Conservation (phyloP, 1,140 invertebrate species). For the Caenorhabditis inopinata region DNA sequence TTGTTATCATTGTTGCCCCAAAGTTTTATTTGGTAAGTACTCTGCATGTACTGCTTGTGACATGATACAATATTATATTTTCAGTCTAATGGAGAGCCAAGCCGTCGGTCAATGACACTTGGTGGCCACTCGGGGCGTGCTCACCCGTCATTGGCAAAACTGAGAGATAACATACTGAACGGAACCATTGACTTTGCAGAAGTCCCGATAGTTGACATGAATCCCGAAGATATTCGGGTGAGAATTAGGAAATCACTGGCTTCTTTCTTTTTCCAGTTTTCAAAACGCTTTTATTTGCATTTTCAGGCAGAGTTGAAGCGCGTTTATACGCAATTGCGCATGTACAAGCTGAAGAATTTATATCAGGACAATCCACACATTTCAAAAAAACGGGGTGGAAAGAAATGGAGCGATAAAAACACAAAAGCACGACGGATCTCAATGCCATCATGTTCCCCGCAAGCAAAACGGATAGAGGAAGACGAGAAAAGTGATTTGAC, state of each 20-base stretch:
- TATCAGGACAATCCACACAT: conserved; percentile 91
- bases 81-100: conserved; percentile 55
- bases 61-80: not conserved
- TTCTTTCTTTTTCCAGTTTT: not conserved
- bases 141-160: conserved; percentile 67
- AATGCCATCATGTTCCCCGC: conserved; percentile 58
- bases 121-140: conserved; percentile 67
- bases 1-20: conserved; percentile 53
- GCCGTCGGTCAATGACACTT: conserved; percentile 66
- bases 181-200: conserved; percentile 82
- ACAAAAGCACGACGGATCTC: conserved; percentile 71
- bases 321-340: conserved; percentile 77
- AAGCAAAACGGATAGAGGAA: conserved; percentile 57
- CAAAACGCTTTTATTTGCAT: not conserved
- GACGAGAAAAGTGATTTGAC: conserved; percentile 65
- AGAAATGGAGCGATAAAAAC: conserved; percentile 84
- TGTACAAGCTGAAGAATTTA: conserved; percentile 83
- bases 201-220: conserved; percentile 82
- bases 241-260: conserved; percentile 41
- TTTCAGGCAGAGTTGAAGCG: conserved; percentile 81
- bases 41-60: not conserved
- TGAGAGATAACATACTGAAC: conserved; percentile 75
- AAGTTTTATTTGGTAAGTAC: conserved; percentile 54
- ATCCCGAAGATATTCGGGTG: conserved; percentile 82
- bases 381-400: conserved; percentile 83